Evolutionary conservation across 2,797 vertebrate species (phyloP), one percentile per base, ranked within the genome.

Genomic region (Eleutherodactylus coqui): DNA sequence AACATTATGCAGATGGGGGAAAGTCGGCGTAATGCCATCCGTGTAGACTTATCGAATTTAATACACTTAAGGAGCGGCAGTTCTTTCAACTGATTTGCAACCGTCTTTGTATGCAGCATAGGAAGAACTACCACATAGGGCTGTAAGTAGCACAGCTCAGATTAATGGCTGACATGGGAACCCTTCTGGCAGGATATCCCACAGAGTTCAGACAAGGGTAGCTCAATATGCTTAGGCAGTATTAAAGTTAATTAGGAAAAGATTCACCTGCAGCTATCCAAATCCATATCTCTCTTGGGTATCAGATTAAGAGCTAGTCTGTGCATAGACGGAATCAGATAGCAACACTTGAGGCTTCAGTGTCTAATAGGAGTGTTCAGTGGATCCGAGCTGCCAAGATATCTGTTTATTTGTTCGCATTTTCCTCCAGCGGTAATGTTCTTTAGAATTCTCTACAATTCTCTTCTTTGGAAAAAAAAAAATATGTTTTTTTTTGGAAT

Each of bases 171-270:
- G 82, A 85, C 86, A 87, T 84, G 86, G 86, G 86, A 87, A 87
- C 70, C 86, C 86, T 81, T 87, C 86, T 87, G 80, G 82, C 69
- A 80, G 86, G 86, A 87, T 87, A 87, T 87, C 86, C 86, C 86
- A 87, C 86, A 85, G 86, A 87, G 86, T 87, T 87, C 86, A 87
- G 86, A 87, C 86, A 87, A 85, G 86, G 86, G 86, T 87, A 79
- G 86, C 82, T 87, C 86, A 85, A 87, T 87, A 87, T 87, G 86
- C 86, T 87, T 87, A 87, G 86, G 77, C 86, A 81, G 86, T 87
- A 87, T 87, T 87, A 85, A 87, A 87, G 82, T 87, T 87, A 87
- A 87, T 87, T 87, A 87, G 86, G 82, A 87, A 87, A 75, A 87
- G 82, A 87, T 87, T 87, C 86, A 87, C 86, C 86, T 87, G 86